Conservation (phyloP, 2,888 invertebrate genomes). For the Pogonocherus hispidulus region DNA sequence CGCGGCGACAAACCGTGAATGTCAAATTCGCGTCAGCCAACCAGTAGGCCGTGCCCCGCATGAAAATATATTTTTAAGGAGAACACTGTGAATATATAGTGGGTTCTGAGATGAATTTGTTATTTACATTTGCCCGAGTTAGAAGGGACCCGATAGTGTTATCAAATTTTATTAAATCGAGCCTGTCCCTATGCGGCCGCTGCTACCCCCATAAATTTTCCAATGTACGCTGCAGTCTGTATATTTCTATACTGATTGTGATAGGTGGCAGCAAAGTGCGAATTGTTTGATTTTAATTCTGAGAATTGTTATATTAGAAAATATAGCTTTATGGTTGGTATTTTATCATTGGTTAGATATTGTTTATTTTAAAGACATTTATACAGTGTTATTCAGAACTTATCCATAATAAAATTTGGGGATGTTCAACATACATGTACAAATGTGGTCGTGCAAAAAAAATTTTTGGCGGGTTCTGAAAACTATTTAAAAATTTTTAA, state of each 20-base stretch:
- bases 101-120: slow-evolving; percentile 22
- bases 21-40: slow-evolving; percentile 24
- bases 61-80: slow-evolving; percentile 18
- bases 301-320: too few species aligned
- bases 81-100: slow-evolving; percentile 22
- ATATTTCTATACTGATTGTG: not conserved
- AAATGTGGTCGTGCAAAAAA: too few species aligned
- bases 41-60: not conserved
- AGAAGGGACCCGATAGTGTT: slow-evolving; percentile 18
- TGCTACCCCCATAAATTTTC: not conserved
- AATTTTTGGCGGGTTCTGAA: too few species aligned
- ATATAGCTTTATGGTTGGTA: too few species aligned
- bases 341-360: too few species aligned
- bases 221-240: not conserved
- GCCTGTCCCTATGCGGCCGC: not conserved
- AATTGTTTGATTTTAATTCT: too few species aligned
- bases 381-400: too few species aligned
- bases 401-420: too few species aligned
- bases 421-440: too few species aligned
- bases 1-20: slow-evolving; percentile 12
- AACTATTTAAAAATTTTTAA: too few species aligned
- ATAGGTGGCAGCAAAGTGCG: too few species aligned
- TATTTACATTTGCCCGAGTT: slow-evolving; percentile 25
- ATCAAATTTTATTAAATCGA: slow-evolving; percentile 29
- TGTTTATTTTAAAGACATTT: too few species aligned